Percentiles rank a stretch among this genome's conserved stretches.
Conservation (phyloP, 2,113 vertebrate genomes). For the Vombatus ursinus region DNA sequence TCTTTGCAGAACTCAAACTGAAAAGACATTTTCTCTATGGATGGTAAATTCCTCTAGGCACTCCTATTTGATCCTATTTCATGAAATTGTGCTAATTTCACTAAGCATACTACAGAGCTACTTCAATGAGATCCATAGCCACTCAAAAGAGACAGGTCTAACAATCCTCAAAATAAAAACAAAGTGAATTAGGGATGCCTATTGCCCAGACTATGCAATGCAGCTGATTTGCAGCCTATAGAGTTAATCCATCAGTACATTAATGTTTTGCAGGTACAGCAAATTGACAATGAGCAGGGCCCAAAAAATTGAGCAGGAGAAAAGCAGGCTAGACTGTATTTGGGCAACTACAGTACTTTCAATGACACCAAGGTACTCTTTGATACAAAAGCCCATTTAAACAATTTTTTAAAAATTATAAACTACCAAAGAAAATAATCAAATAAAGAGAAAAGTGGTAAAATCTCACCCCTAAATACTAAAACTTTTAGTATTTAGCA, state of each 20-base stretch:
- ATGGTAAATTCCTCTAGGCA: neutral
- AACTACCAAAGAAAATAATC: neutral
- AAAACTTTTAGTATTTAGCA: neutral
- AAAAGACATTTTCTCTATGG: neutral
- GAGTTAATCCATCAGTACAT: neutral
- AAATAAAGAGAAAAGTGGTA: neutral
- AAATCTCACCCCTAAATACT: neutral
- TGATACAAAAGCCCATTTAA: neutral
- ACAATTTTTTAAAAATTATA: neutral
- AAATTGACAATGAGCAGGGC: neutral
- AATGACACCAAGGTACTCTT: neutral
- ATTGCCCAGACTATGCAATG: neutral
- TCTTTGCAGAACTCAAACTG: neutral
- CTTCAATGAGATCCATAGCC: neutral
- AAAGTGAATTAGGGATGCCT: neutral
- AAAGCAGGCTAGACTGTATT: neutral
- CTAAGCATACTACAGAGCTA: neutral
- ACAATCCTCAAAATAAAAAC: neutral
- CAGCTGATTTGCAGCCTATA: neutral
- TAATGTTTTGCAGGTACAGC: neutral
- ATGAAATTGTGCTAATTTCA: neutral
- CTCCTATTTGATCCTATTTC: neutral
- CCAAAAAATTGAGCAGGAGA: neutral
- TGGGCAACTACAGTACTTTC: neutral
- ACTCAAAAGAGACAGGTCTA: neutral